Percentiles rank a stretch among this genome's conserved stretches.
These are phyloP conservation scores for Mythimna ferrago DNA, from an alignment of 2,888 invertebrate genomes.

Conservation along the genomic window DNA sequence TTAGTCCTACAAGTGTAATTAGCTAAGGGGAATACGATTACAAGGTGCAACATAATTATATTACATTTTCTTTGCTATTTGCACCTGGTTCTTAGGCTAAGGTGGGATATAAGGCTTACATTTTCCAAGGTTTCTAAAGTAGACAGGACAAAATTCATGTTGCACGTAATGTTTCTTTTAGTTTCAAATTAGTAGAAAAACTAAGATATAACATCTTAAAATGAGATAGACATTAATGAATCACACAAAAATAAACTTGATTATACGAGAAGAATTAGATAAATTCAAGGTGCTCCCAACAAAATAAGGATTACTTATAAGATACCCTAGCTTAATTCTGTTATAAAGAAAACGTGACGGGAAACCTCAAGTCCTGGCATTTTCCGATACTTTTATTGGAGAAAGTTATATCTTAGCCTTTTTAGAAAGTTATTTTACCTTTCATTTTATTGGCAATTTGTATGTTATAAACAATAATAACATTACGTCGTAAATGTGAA, in stretches of 20 bases:
- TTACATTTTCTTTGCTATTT: constrained; percentile 22
- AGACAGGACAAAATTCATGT: background rate
- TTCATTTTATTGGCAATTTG: constrained; percentile 21
- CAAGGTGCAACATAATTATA: constrained; percentile 32
- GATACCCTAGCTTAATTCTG: constrained; percentile 7
- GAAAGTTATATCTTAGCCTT: constrained; percentile 50
- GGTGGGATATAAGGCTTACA: background rate
- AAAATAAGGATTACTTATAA: constrained; percentile 25
- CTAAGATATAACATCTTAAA: constrained; percentile 17
- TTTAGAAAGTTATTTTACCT: constrained; percentile 46
- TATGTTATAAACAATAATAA: constrained; percentile 48
- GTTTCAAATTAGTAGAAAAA: constrained; percentile 12
- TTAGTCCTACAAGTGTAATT: constrained; percentile 47
- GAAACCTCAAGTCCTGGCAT: constrained; percentile 36
- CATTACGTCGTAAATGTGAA: constrained; percentile 52
- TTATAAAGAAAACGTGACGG: constrained; percentile 34
- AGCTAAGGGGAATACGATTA: constrained; percentile 28
- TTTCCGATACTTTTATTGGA: constrained; percentile 56
- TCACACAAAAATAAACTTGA: constrained; percentile 7
- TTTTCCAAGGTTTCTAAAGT: background rate
- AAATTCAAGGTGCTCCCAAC: constrained; percentile 16
- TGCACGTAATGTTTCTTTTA: constrained; percentile 3
- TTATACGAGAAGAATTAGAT: constrained; percentile 10
- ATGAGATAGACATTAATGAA: constrained; percentile 17
- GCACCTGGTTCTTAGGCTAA: constrained; percentile 7